Evolutionary conservation across 2,113 vertebrate genomes (phyloP).

Genomic region (Lampris incognitus): DNA sequence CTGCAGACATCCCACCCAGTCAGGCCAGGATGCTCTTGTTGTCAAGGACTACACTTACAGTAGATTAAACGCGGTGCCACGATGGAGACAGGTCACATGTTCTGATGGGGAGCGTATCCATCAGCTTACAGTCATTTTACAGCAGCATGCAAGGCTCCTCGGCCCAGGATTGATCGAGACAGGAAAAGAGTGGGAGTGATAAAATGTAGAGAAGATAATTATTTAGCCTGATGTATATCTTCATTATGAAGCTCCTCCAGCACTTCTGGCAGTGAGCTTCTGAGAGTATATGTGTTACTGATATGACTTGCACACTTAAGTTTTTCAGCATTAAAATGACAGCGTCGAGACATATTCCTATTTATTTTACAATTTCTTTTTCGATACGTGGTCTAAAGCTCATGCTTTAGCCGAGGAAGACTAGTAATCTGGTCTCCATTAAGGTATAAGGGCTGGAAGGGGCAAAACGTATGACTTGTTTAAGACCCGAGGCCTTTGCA

Average conservation of each 20-base stretch:
- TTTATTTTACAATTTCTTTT: not conserved
- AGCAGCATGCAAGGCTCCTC: conserved; percentile 68
- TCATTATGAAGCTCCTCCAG: conserved; percentile 59
- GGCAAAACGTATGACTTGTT: not conserved
- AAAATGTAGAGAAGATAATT: conserved; percentile 79
- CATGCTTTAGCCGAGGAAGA: not conserved
- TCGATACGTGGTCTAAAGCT: not conserved
- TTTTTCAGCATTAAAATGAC: not conserved
- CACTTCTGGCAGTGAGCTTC: conserved; percentile 44
- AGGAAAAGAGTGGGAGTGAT: conserved; percentile 76
- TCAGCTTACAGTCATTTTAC: conserved; percentile 76
- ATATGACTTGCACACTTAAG: conserved; percentile 23
- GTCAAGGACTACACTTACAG: conserved; percentile 60
- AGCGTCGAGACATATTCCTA: not conserved
- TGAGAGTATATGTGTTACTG: conserved; percentile 39
- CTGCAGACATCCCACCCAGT: conserved; percentile 21
- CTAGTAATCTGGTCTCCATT: not conserved
- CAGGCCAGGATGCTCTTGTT: conserved; percentile 45
- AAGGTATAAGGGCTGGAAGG: not conserved
- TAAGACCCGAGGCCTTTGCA: conserved; percentile 1
- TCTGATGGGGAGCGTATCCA: conserved; percentile 69
- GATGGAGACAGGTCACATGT: conserved; percentile 66
- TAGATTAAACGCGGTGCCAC: conserved; percentile 63
- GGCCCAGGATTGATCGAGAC: conserved; percentile 76
- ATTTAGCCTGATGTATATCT: conserved; percentile 65